Evolutionary conservation across 2,113 vertebrate genomes (phyloP).

Genomic region (Petrocephalus microphthalmus): DNA sequence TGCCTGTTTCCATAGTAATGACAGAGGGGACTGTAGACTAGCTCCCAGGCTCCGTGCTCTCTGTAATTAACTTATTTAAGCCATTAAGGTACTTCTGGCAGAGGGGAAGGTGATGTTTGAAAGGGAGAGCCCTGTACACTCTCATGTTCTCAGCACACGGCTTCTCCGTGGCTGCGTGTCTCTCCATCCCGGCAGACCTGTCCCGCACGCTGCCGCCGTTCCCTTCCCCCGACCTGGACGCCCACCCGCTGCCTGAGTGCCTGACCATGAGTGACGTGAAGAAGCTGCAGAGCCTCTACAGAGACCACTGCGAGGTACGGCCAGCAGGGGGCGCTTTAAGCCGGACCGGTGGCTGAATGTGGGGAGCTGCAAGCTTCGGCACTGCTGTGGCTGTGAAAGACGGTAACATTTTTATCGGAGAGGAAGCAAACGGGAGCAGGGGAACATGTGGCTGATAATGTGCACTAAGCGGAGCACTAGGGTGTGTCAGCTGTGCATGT

Average conservation of each 20-base stretch:
- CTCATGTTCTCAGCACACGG: background rate
- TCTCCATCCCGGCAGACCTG: conserved; percentile 62
- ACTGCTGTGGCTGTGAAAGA: background rate
- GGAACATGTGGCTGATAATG: background rate
- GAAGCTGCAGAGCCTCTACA: conserved; percentile 82
- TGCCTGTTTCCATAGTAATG: background rate
- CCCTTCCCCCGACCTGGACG: conserved; percentile 71
- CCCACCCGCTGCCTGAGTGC: conserved; percentile 69
- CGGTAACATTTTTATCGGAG: background rate
- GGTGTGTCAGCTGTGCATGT: background rate
- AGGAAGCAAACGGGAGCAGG: background rate
- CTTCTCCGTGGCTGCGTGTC: background rate
- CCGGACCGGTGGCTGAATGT: background rate
- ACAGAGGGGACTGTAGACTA: background rate
- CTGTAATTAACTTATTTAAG: background rate
- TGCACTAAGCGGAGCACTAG: background rate
- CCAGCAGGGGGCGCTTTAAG: background rate
- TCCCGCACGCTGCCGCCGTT: conserved; percentile 84
- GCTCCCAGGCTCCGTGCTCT: background rate
- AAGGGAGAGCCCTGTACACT: too few species aligned
- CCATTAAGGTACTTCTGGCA: background rate
- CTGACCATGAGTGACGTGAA: conserved; percentile 76
- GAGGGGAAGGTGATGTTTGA: background rate
- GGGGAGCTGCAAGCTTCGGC: background rate
- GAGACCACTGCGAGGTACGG: conserved; percentile 88